These are phyloP conservation scores for Eufriesea mexicana DNA, from an alignment of 1,140 invertebrate genomes.

Conservation along the genomic window DNA sequence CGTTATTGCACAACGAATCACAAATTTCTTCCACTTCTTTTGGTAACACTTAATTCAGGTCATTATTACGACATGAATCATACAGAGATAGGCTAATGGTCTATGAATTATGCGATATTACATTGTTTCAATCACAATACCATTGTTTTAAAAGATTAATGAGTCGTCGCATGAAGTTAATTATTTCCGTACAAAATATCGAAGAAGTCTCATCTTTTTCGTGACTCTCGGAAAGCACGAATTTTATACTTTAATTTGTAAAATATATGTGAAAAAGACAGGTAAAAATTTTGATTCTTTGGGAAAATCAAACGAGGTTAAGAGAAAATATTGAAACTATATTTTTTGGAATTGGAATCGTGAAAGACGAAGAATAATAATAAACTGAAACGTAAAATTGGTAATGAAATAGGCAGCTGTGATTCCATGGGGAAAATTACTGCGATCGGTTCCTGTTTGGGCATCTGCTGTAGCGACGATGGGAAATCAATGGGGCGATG, in stretches of 20 bases:
- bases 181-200: neutral
- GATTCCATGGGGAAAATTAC: slow-evolving; percentile 83
- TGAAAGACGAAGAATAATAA: neutral
- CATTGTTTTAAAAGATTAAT: slow-evolving; percentile 9
- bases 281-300: too few relatives aligned
- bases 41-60: neutral
- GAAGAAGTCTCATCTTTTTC: neutral
- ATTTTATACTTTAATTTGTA: neutral
- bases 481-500: slow-evolving; percentile 85
- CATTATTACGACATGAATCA: neutral
- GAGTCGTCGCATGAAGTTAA: neutral
- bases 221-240: neutral
- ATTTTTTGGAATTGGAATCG: neutral
- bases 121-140: neutral
- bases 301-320: too few relatives aligned
- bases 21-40: neutral
- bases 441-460: slow-evolving; percentile 84
- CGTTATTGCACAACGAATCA: neutral
- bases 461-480: slow-evolving; percentile 84
- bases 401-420: slow-evolving; percentile 74
- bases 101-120: neutral
- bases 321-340: too few relatives aligned
- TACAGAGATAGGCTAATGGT: neutral
- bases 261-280: too few relatives aligned
- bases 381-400: neutral